Percentiles rank a stretch among this genome's conserved stretches.
Evolutionary conservation across 92 coral and sea anemone species (phyloP).

Genomic region (Galaxea fascicularis): DNA sequence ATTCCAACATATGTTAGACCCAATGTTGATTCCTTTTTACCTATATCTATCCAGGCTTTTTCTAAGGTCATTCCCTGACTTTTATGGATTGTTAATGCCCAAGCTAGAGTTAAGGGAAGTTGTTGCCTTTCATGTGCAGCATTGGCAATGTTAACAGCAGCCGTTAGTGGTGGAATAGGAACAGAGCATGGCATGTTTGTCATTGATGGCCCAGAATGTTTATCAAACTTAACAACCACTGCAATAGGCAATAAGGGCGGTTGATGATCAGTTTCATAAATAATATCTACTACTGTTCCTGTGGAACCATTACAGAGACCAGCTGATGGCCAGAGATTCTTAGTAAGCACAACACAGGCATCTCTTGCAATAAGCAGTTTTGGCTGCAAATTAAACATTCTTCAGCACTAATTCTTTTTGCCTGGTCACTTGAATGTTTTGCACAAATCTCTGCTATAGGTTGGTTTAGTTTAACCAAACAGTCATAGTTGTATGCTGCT

Average conservation of each 20-base stretch:
- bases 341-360: conserved; percentile 59
- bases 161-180: conserved; percentile 45
- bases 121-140: conserved; percentile 74
- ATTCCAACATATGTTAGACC: conserved; percentile 72
- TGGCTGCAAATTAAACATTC: conserved; percentile 69
- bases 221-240: conserved; percentile 61
- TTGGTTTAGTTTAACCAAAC: conserved; percentile 40
- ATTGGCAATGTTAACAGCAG: conserved; percentile 48
- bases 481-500: conserved; percentile 48
- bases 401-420: conserved; percentile 58
- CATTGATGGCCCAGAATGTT: conserved; percentile 40
- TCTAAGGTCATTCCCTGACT: conserved; percentile 67
- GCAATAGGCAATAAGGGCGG: conserved; percentile 64
- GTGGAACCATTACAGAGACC: conserved; percentile 62
- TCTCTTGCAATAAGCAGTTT: conserved; percentile 56
- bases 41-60: conserved; percentile 73
- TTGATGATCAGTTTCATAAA: conserved; percentile 41
- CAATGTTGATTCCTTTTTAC: conserved; percentile 61
- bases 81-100: conserved; percentile 68
- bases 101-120: conserved; percentile 66
- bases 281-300: conserved; percentile 51
- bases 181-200: conserved; percentile 6
- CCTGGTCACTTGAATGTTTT: conserved; percentile 54
- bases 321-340: conserved; percentile 63
- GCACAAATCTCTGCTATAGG: conserved; percentile 71